These are phyloP conservation scores for Gambelia wislizenii DNA, from an alignment of 2,797 vertebrate species.

Conservation along the genomic window DNA sequence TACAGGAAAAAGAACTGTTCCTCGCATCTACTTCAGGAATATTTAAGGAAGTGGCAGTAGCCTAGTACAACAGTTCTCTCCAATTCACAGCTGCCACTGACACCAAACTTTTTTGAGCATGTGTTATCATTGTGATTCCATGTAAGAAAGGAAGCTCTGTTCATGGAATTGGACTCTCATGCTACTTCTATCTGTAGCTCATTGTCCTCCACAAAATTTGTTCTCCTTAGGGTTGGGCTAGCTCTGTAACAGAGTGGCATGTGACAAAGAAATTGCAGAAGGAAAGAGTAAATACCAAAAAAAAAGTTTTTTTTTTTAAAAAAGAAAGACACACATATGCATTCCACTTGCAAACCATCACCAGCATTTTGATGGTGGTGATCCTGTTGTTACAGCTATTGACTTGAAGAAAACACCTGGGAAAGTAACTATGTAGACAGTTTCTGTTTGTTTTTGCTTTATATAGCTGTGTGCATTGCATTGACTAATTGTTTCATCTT, in stretches of 20 bases:
- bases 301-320: no score
- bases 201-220: no score
- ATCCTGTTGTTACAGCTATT: background rate
- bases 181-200: background rate
- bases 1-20: background rate
- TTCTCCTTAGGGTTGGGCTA: background rate
- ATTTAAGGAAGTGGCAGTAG: background rate
- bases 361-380: background rate
- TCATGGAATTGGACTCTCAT: background rate
- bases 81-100: background rate
- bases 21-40: background rate
- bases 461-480: background rate
- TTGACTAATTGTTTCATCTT: constrained; percentile 49
- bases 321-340: background rate
- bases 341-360: background rate
- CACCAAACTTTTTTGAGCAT: background rate
- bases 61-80: background rate
- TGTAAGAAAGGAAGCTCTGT: background rate
- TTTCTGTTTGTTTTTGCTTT: constrained; percentile 27
- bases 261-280: background rate
- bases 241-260: background rate
- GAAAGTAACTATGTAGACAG: constrained; percentile 9
- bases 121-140: background rate
- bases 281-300: background rate
- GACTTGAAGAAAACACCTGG: background rate